These are phyloP conservation scores for Salarias fasciatus DNA, from an alignment of 2,797 vertebrate genomes.

Conservation along the genomic window DNA sequence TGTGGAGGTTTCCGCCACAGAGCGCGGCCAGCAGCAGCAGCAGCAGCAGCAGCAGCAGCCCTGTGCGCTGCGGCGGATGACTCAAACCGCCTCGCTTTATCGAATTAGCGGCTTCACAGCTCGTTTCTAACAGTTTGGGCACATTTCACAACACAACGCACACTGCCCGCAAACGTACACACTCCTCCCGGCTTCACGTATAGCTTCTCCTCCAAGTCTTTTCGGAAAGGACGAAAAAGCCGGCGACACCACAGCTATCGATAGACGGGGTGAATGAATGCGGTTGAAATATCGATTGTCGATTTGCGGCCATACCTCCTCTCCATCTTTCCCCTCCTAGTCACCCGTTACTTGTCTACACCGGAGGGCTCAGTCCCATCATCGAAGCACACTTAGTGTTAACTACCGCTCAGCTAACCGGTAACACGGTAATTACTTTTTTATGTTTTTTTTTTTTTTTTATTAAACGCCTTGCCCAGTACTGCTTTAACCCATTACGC, in stretches of 20 bases:
- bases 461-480: neutral
- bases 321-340: constrained; percentile 45
- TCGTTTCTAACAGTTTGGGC: constrained; percentile 4
- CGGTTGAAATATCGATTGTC: constrained; percentile 82
- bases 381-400: constrained; percentile 33
- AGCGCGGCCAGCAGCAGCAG: constrained; percentile 42
- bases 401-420: no score
- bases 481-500: no score
- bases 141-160: no score
- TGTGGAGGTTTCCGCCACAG: no score
- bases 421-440: neutral
- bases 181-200: constrained; percentile 8
- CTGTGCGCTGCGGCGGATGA: constrained; percentile 74
- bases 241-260: constrained; percentile 67
- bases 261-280: constrained; percentile 77
- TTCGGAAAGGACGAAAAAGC: constrained; percentile 36
- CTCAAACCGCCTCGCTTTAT: constrained; percentile 72
- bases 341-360: constrained; percentile 23
- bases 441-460: neutral
- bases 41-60: constrained; percentile 43
- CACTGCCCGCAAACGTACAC: no score
- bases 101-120: constrained; percentile 61
- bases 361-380: constrained; percentile 37
- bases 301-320: constrained; percentile 74
- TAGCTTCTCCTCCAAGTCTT: constrained; percentile 11